Evolutionary conservation across 2,888 invertebrate species (phyloP), one percentile per base, ranked within the genome.

Genomic region (Papilio protenor): DNA sequence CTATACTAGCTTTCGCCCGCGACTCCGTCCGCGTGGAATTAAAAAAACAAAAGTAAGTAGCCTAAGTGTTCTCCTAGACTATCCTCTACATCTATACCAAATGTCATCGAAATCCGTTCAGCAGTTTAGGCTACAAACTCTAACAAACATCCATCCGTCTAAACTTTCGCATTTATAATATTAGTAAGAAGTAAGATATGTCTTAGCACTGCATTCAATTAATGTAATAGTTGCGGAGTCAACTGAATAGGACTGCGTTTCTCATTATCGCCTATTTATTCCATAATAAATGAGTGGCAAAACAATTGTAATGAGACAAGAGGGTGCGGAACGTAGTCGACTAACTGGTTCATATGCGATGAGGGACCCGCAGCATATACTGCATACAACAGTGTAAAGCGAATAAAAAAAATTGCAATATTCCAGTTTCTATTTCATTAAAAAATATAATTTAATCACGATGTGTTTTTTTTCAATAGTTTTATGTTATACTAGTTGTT

Each of bases 251-350:
- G 55, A 59, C 47, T 27, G 57, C 27, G 33, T 70, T 59, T 33
- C 69, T 77, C 77, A 77, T 77, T 74, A 77, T 73, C 59, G 57
- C 73, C 61, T 73, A 69, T 73, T 73, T 77, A 73, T 73, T 66
- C 73, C 45, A 47, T 77, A 66, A 77, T 74, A 77, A 77, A 74
- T 70, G 77, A 74, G 69, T 59, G 74, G 77, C 74, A 74, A 77
- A 74, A 77, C 77, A 77, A 77, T 77, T 74, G 77, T 74, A 77
- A 77, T 70, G 74, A 77, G 77, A 74, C 73, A 71, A 40, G 76
- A 49, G 45, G 61, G 33, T 61, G 76, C 21, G 27, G 23, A 47
- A 49, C 49, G 49, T 33, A 59, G 52, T 61, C 52, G 52, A 52
- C 61, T 47, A 76, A 76, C 76, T 76, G 76, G 72, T 76, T 76